phyloP scores from a whole-genome alignment of 2,888 invertebrate species.

The Synanthedon myopaeformis region DNA sequence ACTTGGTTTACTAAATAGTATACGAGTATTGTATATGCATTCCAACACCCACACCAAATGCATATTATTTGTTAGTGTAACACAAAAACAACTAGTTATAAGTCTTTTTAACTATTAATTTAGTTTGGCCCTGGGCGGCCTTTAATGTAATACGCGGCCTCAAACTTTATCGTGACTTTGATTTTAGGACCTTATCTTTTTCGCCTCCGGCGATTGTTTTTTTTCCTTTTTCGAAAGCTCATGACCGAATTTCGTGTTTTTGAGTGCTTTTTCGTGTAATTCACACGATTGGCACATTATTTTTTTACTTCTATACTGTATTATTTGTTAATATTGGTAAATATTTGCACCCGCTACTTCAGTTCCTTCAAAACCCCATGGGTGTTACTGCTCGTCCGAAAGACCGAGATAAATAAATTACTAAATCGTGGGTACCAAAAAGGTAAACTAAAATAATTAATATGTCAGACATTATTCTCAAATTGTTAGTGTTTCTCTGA shows the following conservation, averaged over 20 bases:
- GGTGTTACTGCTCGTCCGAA: too few relatives aligned
- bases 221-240: slow-evolving; percentile 7
- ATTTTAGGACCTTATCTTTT: slow-evolving; percentile 22
- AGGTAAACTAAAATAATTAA: too few relatives aligned
- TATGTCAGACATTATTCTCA: too few relatives aligned
- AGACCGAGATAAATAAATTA: too few relatives aligned
- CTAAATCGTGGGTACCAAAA: too few relatives aligned
- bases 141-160: slow-evolving; percentile 20
- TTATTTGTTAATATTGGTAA: too few relatives aligned
- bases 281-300: background rate
- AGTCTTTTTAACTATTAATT: slow-evolving; percentile 33
- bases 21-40: slow-evolving; percentile 13
- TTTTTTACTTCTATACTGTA: too few relatives aligned
- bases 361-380: too few relatives aligned
- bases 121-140: slow-evolving; percentile 23
- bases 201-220: slow-evolving; percentile 13
- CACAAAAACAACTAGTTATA: slow-evolving; percentile 24
- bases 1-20: too few relatives aligned
- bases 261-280: background rate
- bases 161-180: slow-evolving; percentile 28
- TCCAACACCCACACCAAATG: slow-evolving; percentile 18
- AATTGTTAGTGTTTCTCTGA: too few relatives aligned
- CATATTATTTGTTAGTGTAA: slow-evolving; percentile 21
- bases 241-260: slow-evolving; percentile 10
- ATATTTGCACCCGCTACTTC: too few relatives aligned